A percentile compares a stretch with the other conserved stretches of the same genome.
Conservation (phyloP, 2,888 invertebrate genomes). For the Hecatera dysodea region DNA sequence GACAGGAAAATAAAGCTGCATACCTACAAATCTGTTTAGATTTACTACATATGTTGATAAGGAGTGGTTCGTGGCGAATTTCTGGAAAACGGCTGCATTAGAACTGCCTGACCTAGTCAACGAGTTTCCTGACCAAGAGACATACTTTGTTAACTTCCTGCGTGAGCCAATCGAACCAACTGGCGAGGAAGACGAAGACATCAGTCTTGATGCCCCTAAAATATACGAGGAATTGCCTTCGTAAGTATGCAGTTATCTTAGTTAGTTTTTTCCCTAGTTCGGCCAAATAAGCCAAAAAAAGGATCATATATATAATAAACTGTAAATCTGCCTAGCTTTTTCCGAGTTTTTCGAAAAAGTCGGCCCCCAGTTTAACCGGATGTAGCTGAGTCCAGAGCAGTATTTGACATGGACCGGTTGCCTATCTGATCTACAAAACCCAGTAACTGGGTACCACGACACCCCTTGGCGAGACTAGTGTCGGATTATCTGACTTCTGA, state of each 20-base stretch:
- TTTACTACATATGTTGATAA: conserved; percentile 87
- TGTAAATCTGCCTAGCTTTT: too few species aligned
- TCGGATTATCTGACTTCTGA: too few species aligned
- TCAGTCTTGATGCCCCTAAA: conserved; percentile 95
- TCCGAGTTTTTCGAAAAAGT: too few species aligned
- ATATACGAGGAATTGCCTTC: conserved; percentile 95
- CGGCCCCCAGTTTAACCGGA: too few species aligned
- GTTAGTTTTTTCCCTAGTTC: background rate
- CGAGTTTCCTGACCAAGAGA: conserved; percentile 91
- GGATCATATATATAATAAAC: too few species aligned
- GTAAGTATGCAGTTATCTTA: conserved; percentile 77
- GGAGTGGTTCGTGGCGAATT: conserved; percentile 93
- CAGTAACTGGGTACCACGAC: too few species aligned
- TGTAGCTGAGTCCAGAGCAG: too few species aligned
- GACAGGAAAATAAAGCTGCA: background rate
- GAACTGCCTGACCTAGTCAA: conserved; percentile 87
- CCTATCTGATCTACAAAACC: too few species aligned
- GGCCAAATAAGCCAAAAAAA: too few species aligned
- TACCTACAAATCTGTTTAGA: conserved; percentile 63
- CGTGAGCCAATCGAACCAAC: conserved; percentile 95
- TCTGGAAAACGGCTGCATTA: conserved; percentile 91
- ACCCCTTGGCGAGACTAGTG: too few species aligned
- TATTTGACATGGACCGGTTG: too few species aligned
- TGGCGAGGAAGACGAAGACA: conserved; percentile 94
- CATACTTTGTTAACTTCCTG: conserved; percentile 95